Evolutionary conservation across 2,113 vertebrate genomes (phyloP).

Genomic region (Poeciliopsis turrubarensis): DNA sequence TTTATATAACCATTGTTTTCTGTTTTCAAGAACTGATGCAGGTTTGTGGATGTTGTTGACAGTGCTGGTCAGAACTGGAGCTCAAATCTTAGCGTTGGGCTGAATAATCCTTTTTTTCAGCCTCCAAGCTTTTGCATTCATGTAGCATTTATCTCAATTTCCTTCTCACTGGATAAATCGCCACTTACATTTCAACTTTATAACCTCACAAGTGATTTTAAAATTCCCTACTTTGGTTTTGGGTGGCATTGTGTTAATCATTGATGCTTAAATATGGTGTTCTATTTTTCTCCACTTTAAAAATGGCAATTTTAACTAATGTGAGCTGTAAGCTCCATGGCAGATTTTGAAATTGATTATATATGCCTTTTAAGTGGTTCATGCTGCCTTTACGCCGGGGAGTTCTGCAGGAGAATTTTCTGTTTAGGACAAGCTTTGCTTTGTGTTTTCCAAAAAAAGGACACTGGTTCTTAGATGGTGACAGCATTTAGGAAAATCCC

Average conservation of each 20-base stretch:
- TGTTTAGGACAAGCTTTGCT: conserved; percentile 17
- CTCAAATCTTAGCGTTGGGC: no score
- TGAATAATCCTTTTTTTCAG: no score
- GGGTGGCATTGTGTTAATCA: background rate
- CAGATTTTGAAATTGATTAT: no score
- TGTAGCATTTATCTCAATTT: background rate
- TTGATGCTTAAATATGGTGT: background rate
- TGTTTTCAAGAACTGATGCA: no score
- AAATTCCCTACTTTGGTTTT: background rate
- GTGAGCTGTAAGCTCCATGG: background rate
- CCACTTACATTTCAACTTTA: background rate
- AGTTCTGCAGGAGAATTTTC: background rate
- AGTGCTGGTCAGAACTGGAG: no score
- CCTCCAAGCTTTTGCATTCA: background rate
- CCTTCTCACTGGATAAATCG: background rate
- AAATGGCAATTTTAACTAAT: background rate
- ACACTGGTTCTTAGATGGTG: conserved; percentile 33
- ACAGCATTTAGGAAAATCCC: conserved; percentile 47
- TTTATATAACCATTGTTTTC: background rate
- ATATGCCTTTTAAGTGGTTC: background rate
- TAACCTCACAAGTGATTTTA: background rate
- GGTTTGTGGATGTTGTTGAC: no score
- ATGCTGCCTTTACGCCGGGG: background rate
- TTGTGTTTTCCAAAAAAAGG: conserved; percentile 29
- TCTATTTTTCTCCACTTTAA: background rate